A percentile compares a stretch with the other conserved stretches of the same genome.
phyloP scores from a whole-genome alignment of 2,113 vertebrate species.

The Mus pahari region DNA sequence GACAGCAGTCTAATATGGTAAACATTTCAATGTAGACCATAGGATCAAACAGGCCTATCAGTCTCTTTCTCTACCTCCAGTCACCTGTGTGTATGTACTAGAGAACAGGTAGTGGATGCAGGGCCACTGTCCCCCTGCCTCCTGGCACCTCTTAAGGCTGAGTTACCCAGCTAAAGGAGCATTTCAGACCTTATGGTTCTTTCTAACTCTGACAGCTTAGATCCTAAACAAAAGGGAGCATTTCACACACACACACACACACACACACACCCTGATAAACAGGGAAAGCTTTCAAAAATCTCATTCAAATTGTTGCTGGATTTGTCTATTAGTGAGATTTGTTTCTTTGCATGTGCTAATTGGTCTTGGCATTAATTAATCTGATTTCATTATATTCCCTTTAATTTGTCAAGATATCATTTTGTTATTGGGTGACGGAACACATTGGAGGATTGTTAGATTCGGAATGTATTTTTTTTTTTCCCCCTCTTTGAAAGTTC shows the following conservation, averaged over 20 bases:
- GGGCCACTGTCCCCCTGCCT: not conserved
- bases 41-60: conserved; percentile 61
- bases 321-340: conserved; percentile 80
- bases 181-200: not conserved
- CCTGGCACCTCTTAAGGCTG: not conserved
- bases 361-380: conserved; percentile 89
- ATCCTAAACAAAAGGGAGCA: conserved; percentile 58
- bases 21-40: conserved; percentile 68
- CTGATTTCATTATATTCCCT: conserved; percentile 88
- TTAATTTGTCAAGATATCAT: conserved; percentile 88
- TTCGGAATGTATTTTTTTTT: conserved; percentile 75
- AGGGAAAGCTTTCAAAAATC: conserved; percentile 65
- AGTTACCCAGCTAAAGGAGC: not conserved
- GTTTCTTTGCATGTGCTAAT: conserved; percentile 86
- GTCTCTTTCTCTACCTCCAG: not conserved
- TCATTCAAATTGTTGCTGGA: conserved; percentile 71
- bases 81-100: not conserved
- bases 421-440: conserved; percentile 83
- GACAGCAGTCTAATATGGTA: conserved; percentile 60
- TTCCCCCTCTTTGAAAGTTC: conserved; percentile 81
- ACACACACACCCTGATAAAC: conserved; percentile 28
- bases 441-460: conserved; percentile 83
- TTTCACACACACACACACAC: conserved; percentile 4
- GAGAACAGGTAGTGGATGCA: not conserved
- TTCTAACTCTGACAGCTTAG: conserved; percentile 14